Base-by-base conservation (phyloP, 37 sponge, comb jelly and placozoan genomes). In the Chondrilla cf. caribensis region DNA sequence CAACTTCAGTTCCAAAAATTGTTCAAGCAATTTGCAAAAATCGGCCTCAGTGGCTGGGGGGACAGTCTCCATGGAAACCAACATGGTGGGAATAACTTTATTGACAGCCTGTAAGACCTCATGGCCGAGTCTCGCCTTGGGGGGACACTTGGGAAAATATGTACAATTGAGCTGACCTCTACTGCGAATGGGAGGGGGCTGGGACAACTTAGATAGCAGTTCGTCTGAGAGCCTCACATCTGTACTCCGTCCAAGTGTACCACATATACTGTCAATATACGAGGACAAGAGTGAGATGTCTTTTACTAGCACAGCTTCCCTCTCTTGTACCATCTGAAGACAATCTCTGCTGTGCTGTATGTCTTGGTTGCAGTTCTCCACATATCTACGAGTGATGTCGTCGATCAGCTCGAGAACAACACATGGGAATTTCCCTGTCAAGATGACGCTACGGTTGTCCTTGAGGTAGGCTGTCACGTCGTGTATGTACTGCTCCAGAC, bases 401-500 rank as follows among this genome's bases (percentile, higher is more conserved):
- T 73, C 76, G n/a, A 73, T 18, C 41, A 73, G 44, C 42, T 39
- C 44, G 11, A 73, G 44, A 15, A 73, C 44, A 24, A 37, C 36
- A 14, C 15, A 5, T n/a, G 40, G 41, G 25, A 25, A 25, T 39
- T 73, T 9, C 11, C 44, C 44, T 3, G 41, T 17, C 14, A 24
- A 2, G 9, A 18, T 39, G 40, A n/a, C 7, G 1, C 38, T 5
- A 25, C 38, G 76, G 43, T 80, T 58, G 25, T 80, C 41, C 28
- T n/a, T 58, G 29, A 80, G 38, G 40, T 60, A 58, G 38, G 40
- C 38, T 28, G 81, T 62, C 3, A 80, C n/a, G 31, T 80, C 81
- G 26, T 39, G 65, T 1, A 80, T 80, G 64, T 80, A 80, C 17
- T 40, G 62, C 40, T 80, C 81, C 44, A 80, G 62, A 38, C 81